These are phyloP conservation scores for Cyrtorhinus lividipennis DNA, from an alignment of 1,140 invertebrate species.

Conservation along the genomic window DNA sequence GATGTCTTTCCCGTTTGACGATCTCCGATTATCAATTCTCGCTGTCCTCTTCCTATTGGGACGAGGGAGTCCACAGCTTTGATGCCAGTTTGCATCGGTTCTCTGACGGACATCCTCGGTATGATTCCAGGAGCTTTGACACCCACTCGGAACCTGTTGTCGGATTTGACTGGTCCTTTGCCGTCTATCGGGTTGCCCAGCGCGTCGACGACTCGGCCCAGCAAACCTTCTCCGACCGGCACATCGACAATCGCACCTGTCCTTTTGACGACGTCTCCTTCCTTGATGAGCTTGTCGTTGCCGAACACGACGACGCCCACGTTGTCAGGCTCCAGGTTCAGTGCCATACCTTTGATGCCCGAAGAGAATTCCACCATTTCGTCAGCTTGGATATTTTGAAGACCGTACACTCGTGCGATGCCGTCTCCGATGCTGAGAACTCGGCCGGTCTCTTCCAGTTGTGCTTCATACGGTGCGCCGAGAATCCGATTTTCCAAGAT, in stretches of 20 bases:
- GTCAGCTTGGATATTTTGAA: slow-evolving; percentile 99
- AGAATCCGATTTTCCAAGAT: slow-evolving; percentile 97
- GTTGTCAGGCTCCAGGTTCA: slow-evolving; percentile 99
- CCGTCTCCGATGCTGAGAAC: slow-evolving; percentile 99
- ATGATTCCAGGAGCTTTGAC: slow-evolving; percentile 99
- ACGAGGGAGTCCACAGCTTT: slow-evolving; percentile 99
- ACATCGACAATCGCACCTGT: slow-evolving; percentile 99
- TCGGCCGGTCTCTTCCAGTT: slow-evolving; percentile 91
- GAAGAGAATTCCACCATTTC: slow-evolving; percentile 99
- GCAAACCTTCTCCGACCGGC: slow-evolving; percentile 84
- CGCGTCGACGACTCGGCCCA: slow-evolving; percentile 98
- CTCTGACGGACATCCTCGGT: slow-evolving; percentile 92
- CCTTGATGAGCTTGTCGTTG: slow-evolving; percentile 98
- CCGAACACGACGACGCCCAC: slow-evolving; percentile 99
- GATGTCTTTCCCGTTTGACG: slow-evolving; percentile 99
- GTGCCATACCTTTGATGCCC: slow-evolving; percentile 99
- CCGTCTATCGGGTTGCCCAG: slow-evolving; percentile 87
- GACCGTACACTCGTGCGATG: slow-evolving; percentile 99
- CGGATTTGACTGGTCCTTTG: slow-evolving; percentile 67
- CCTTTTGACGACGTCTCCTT: slow-evolving; percentile 99
- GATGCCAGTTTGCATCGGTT: slow-evolving; percentile 99
- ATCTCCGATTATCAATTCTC: slow-evolving; percentile 99
- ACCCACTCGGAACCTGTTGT: slow-evolving; percentile 75
- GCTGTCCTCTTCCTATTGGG: slow-evolving; percentile 97
- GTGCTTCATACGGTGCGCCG: slow-evolving; percentile 65